Conservation (phyloP, 2,797 vertebrate species). For the Acrossocheilus fasciatus region DNA sequence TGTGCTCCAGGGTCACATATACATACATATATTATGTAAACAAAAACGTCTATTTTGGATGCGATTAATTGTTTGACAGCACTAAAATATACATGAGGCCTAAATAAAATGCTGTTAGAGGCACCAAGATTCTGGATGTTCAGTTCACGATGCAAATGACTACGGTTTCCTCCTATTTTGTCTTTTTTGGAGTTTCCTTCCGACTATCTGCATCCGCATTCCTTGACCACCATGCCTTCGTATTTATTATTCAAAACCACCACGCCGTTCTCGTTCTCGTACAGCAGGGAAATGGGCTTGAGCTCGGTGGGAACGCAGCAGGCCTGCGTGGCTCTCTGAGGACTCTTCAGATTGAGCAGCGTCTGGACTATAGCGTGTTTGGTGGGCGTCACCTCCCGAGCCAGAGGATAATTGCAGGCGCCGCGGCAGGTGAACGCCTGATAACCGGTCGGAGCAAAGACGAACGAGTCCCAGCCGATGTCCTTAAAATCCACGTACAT, state of each 20-base stretch:
- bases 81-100: conserved; percentile 17
- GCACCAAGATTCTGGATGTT: not conserved
- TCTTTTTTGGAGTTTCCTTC: conserved; percentile 74
- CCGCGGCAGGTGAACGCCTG: conserved; percentile 93
- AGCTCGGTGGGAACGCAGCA: conserved; percentile 96
- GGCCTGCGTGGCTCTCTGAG: conserved; percentile 86
- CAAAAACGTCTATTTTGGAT: not conserved
- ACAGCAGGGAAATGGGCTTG: conserved; percentile 95
- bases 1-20: too few relatives aligned
- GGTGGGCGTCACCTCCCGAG: conserved; percentile 89
- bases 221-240: conserved; percentile 94
- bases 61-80: not conserved
- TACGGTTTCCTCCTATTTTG: not conserved
- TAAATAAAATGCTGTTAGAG: not conserved
- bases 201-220: conserved; percentile 95
- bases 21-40: not conserved
- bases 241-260: conserved; percentile 96
- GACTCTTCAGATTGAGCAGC: conserved; percentile 85
- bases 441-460: conserved; percentile 89
- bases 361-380: conserved; percentile 94
- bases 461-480: conserved; percentile 95
- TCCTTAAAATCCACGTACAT: conserved; percentile 97
- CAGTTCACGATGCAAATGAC: not conserved
- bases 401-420: conserved; percentile 87
- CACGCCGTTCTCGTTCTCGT: conserved; percentile 86